Percentiles rank a stretch among this genome's conserved stretches.
Evolutionary conservation across 1,140 invertebrate species (phyloP).

Genomic region (Trinorchestia longiramus): DNA sequence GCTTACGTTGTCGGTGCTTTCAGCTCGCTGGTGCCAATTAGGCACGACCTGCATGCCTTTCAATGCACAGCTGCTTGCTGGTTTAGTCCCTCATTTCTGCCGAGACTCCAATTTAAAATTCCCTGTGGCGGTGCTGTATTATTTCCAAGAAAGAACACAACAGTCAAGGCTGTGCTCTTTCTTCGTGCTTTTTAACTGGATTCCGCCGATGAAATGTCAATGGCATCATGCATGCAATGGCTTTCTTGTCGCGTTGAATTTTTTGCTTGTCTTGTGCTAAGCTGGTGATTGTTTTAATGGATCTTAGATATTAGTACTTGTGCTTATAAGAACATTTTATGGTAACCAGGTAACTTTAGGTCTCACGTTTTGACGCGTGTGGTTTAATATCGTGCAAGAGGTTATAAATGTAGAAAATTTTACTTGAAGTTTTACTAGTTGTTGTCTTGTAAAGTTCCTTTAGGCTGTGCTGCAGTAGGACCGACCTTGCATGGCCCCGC

Average conservation of each 20-base stretch:
- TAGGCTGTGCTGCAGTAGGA: neutral
- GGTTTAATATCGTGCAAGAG: neutral
- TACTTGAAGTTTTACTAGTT: neutral
- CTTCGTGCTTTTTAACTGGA: neutral
- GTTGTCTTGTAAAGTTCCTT: neutral
- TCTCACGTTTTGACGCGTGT: neutral
- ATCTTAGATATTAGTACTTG: neutral
- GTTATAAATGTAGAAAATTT: neutral
- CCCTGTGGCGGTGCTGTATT: conserved; percentile 18
- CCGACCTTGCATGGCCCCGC: neutral
- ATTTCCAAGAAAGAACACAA: neutral
- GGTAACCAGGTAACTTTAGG: neutral
- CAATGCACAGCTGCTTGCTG: neutral
- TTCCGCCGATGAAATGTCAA: neutral
- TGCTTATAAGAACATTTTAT: neutral
- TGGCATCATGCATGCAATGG: neutral
- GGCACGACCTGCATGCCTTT: neutral
- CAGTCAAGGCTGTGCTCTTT: neutral
- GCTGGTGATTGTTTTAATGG: neutral
- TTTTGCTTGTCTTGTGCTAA: neutral
- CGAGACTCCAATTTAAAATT: neutral
- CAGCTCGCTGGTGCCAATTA: neutral
- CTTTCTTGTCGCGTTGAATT: neutral
- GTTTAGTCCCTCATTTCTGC: neutral
- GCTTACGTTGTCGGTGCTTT: neutral